Evolutionary conservation across 1,140 invertebrate genomes (phyloP).

Genomic region (Dendrolimus punctatus): DNA sequence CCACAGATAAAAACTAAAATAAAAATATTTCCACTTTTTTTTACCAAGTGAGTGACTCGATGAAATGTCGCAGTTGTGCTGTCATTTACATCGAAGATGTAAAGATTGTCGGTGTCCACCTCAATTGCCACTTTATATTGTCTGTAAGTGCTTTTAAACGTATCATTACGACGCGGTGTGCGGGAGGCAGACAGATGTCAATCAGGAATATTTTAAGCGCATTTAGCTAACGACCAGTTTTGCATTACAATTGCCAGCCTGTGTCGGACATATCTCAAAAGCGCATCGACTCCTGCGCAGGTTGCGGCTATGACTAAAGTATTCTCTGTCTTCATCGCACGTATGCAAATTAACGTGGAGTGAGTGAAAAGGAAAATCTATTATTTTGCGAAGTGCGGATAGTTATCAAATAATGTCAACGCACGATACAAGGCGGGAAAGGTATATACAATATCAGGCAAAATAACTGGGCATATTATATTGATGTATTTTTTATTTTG

Average conservation of each 20-base stretch:
- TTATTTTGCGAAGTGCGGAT: slow-evolving; percentile 26
- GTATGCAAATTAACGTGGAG: not conserved
- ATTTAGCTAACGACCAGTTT: slow-evolving; percentile 27
- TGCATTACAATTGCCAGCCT: slow-evolving; percentile 29
- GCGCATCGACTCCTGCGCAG: slow-evolving; percentile 21
- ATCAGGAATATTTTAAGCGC: slow-evolving; percentile 29
- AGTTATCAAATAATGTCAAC: slow-evolving; percentile 28
- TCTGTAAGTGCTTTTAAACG: slow-evolving; percentile 1
- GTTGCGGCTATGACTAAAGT: slow-evolving; percentile 18
- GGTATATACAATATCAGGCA: not conserved
- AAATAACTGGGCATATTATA: too few relatives aligned
- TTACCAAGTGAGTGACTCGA: too few relatives aligned
- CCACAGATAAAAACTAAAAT: too few relatives aligned
- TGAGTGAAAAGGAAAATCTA: slow-evolving; percentile 15
- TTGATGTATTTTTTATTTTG: too few relatives aligned
- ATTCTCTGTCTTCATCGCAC: slow-evolving; percentile 7
- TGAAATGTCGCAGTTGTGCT: too few relatives aligned
- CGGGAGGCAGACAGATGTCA: slow-evolving; percentile 20
- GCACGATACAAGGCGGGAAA: slow-evolving; percentile 11
- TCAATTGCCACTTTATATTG: too few relatives aligned
- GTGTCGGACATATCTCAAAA: slow-evolving; percentile 13
- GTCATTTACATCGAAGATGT: slow-evolving; percentile 5
- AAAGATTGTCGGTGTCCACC: slow-evolving; percentile 1
- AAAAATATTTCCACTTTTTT: too few relatives aligned
- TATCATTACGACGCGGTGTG: slow-evolving; percentile 14